Evolutionary conservation across 2,888 invertebrate genomes (phyloP).

Genomic region (Nomada ferruginata): DNA sequence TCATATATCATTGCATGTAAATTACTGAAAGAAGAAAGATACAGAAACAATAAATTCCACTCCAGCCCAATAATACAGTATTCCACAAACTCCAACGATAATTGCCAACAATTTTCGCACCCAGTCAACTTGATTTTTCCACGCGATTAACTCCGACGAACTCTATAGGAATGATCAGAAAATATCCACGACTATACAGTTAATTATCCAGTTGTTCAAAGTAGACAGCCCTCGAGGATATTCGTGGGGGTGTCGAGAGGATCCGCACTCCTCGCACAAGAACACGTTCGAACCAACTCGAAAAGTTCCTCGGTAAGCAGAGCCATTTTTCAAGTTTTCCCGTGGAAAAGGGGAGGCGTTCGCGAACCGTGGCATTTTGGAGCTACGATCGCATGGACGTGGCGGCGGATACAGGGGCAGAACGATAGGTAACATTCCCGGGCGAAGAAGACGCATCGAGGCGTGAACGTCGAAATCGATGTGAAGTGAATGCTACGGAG

Average conservation of each 20-base stretch:
- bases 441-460: slow-evolving; percentile 64
- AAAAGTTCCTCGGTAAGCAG: slow-evolving; percentile 66
- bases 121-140: neutral
- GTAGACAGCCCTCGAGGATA: neutral
- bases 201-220: neutral
- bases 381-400: slow-evolving; percentile 51
- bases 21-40: too few species aligned
- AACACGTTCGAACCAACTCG: slow-evolving; percentile 51
- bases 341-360: slow-evolving; percentile 27
- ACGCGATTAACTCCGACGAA: too few species aligned
- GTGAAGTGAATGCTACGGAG: slow-evolving; percentile 62
- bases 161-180: too few species aligned
- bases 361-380: slow-evolving; percentile 54
- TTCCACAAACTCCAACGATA: too few species aligned
- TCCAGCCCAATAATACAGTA: too few species aligned
- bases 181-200: too few species aligned
- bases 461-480: slow-evolving; percentile 71
- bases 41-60: too few species aligned
- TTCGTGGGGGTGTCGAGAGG: neutral
- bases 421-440: slow-evolving; percentile 57
- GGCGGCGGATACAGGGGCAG: slow-evolving; percentile 20
- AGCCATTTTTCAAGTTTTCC: slow-evolving; percentile 67
- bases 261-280: slow-evolving; percentile 21
- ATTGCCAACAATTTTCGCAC: too few species aligned
- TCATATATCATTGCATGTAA: too few species aligned